Conservation (phyloP, 2,797 vertebrate genomes). For the Sphenopsis melanotis region DNA sequence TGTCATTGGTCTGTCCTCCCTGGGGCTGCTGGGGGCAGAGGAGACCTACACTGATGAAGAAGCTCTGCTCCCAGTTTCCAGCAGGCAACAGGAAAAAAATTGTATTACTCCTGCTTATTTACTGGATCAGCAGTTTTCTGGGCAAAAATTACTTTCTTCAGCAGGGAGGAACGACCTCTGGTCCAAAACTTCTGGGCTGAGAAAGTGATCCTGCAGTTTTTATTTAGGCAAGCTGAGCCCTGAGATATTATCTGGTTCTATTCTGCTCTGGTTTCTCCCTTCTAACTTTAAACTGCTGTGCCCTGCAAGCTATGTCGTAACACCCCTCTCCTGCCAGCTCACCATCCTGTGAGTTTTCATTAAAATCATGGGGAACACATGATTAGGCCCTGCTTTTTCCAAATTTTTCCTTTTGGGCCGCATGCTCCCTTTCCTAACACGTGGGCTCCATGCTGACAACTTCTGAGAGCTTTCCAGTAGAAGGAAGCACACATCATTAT, state of each 20-base stretch:
- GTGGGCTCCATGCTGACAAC: neutral
- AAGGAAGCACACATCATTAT: neutral
- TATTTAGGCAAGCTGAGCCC: neutral
- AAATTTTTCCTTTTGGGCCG: neutral
- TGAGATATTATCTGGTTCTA: neutral
- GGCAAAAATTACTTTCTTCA: slow-evolving; percentile 30
- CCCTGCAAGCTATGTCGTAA: neutral
- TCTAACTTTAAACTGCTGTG: neutral
- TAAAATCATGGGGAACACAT: neutral
- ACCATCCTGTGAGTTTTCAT: neutral
- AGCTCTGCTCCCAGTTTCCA: neutral
- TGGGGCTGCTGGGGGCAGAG: neutral
- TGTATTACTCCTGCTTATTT: neutral
- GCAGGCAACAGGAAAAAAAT: neutral
- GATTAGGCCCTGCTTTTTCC: neutral
- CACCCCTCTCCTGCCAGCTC: neutral
- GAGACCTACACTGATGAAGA: neutral
- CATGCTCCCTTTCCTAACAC: neutral
- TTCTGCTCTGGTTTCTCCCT: neutral
- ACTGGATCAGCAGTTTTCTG: slow-evolving; percentile 14
- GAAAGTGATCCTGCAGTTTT: slow-evolving; percentile 9
- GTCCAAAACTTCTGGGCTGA: neutral
- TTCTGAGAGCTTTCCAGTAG: neutral
- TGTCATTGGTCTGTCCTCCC: neutral
- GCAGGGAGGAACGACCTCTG: neutral